Base-by-base conservation (phyloP, 2,888 invertebrate species). In the Mycalesis mineus region DNA sequence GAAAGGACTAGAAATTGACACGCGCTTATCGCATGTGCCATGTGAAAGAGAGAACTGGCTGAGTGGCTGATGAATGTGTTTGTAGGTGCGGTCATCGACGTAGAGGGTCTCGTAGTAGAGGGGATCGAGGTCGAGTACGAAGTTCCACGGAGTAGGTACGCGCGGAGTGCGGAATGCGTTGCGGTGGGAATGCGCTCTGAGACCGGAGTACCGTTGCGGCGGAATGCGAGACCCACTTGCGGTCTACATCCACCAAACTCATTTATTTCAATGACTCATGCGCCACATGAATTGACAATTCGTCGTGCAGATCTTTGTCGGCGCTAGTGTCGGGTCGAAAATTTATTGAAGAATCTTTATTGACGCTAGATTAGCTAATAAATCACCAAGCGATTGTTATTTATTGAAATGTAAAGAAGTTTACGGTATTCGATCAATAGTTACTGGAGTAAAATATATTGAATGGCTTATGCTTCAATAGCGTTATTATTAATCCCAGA, bases 161-260 rank as follows among this genome's bases (percentile, higher is more conserved):
- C 65, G 68, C 64, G 70, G 68, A 69, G 75, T 72, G 77, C 80
- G 87, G 84, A 84, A 85, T 86, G 84, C 80, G 82, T 80, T 74
- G 75, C 78, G 82, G 83, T 87, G 86, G 83, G 86, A 87, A 88
- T 85, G 88, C 81, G 84, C 82, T 78, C 22, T 5, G 22, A 22
- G 22, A 22, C 22, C 75, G 70, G 78, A 86, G 88, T 89, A 88
- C 89, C 89, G 89, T 88, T 89, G 84, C 69, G 77, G 67, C 72
- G 88, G 89, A 87, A 88, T 88, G 88, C 82, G 81, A 84, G 85
- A 76, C 88, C 84, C 80, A 87, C 83, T 88, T 87, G 82, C 75
- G 78, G 76, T 73, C 71, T 74, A 75, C 72, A 71, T 69, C 71
- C 70, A 75, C 76, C 72, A 72, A 22, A 71, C 71, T 71, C 72